Conservation (phyloP, 2,888 invertebrate species). For the Lypha dubia region DNA sequence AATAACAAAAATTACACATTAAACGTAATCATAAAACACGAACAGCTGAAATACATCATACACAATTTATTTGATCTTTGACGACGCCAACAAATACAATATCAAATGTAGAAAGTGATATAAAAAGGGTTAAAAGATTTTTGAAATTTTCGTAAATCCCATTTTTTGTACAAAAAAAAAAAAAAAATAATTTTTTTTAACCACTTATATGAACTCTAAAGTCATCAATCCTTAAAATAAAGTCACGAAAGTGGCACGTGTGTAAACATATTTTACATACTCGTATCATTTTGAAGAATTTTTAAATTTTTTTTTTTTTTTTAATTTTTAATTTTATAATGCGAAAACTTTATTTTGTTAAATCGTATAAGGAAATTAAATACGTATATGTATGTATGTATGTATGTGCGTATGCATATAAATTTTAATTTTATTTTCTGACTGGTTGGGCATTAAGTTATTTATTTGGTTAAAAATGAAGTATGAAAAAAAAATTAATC, state of each 20-base stretch:
- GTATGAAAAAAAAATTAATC: constrained; percentile 14
- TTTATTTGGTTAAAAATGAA: constrained; percentile 45
- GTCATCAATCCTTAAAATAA: constrained; percentile 54
- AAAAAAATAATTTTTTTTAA: constrained; percentile 7
- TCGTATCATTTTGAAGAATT: constrained; percentile 49
- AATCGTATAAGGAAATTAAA: constrained; percentile 37
- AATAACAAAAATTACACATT: neutral
- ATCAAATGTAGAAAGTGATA: constrained; percentile 46
- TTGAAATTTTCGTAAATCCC: neutral
- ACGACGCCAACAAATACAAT: neutral
- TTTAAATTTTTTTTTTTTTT: constrained; percentile 9
- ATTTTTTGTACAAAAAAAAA: constrained; percentile 18
- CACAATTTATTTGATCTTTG: constrained; percentile 14
- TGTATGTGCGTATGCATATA: too few species aligned
- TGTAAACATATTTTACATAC: constrained; percentile 8
- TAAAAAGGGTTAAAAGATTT: constrained; percentile 44
- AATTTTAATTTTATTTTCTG: constrained; percentile 27
- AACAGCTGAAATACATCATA: neutral
- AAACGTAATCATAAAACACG: constrained; percentile 5
- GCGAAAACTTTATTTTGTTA: constrained; percentile 26
- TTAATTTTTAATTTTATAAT: neutral
- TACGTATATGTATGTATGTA: neutral
- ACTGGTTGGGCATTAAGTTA: constrained; percentile 58
- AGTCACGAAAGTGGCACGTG: constrained; percentile 66
- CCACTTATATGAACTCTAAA: constrained; percentile 45